These are phyloP conservation scores for Drosophila villosipedis DNA, from an alignment of 2,888 invertebrate genomes.

Conservation along the genomic window DNA sequence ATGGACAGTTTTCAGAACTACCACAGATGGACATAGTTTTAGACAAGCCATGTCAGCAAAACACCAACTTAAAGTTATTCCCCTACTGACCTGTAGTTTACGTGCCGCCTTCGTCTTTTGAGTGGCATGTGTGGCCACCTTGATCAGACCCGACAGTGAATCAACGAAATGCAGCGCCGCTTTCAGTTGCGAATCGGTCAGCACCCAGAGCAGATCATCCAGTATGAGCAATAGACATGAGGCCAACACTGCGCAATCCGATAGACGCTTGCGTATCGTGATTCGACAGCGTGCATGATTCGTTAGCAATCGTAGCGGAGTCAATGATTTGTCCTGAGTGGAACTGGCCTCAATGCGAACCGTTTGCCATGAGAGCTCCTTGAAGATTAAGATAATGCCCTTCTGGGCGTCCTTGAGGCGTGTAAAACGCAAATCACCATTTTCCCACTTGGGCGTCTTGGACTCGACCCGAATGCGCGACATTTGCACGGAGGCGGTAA, in stretches of 20 bases:
- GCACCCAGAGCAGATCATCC: constrained; percentile 98
- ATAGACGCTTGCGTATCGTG: constrained; percentile 96
- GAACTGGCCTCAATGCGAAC: constrained; percentile 97
- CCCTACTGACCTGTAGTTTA: constrained; percentile 89
- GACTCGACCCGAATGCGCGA: constrained; percentile 97
- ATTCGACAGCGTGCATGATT: constrained; percentile 98
- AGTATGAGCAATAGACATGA: constrained; percentile 96
- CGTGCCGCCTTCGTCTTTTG: constrained; percentile 93
- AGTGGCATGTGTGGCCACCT: constrained; percentile 91
- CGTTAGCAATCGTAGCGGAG: constrained; percentile 95
- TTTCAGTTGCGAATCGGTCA: constrained; percentile 97
- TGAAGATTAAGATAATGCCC: constrained; percentile 97
- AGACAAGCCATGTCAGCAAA: not conserved
- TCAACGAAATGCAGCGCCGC: constrained; percentile 96
- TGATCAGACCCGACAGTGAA: constrained; percentile 92
- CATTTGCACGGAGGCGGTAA: constrained; percentile 98
- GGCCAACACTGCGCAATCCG: constrained; percentile 96
- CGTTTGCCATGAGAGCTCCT: constrained; percentile 98
- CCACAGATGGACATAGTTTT: not conserved
- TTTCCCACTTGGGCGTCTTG: constrained; percentile 95
- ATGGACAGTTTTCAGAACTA: not conserved
- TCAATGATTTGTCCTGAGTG: constrained; percentile 90
- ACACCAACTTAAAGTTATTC: not conserved
- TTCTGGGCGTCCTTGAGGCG: constrained; percentile 95
- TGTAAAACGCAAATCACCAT: constrained; percentile 94